Base-by-base conservation (phyloP, 2,113 vertebrate species). In the Ardeotis arabs region DNA sequence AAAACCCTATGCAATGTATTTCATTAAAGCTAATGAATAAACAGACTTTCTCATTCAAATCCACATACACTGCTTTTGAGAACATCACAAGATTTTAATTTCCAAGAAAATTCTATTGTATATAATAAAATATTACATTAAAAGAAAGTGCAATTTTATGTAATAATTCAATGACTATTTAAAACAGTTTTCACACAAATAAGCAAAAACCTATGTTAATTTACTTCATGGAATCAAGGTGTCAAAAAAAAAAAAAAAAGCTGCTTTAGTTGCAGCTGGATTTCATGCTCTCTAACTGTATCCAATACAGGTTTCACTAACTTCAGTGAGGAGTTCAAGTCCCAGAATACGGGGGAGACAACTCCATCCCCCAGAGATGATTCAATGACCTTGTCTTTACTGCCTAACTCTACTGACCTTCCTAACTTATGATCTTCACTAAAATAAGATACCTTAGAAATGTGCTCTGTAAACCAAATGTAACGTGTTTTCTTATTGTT, bases 311-410 rank as follows among this genome's bases (percentile, higher is more conserved):
- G 14, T 10, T 67, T 70, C 52, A 47, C 29, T 35, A 85, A 64
- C 4, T 55, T 56, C 63, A 76, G 17, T 10, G 20, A 75, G 20
- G 23, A 78, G 35, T 72, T 64, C 44, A 90, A 0, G 25, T 94
- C 44, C 44, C 1, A 0, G 5, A 24, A 39, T 4, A 52, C 7
- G 5, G 5, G 9, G 27, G 22, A 75, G 25, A 23, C 47, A 39
- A 10, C 4, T 5, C 22, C 52, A 59, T 9, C 12, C 21, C 23
- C 11, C 74, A 22, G 18, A 4, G 7, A 15, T 45, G 29, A 76
- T 45, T 49, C 75, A 59, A 21, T 19, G 23, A 84, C 25, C 8
- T 87, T 64, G 39, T 47, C 62, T 52, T 88, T 41, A 52, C n/a
- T 62, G 70, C 64, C 17, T 62, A 74, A 68, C 17, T 78, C n/a